These are phyloP conservation scores for Yponomeuta sedellus DNA, from an alignment of 2,888 invertebrate genomes.

Conservation along the genomic window DNA sequence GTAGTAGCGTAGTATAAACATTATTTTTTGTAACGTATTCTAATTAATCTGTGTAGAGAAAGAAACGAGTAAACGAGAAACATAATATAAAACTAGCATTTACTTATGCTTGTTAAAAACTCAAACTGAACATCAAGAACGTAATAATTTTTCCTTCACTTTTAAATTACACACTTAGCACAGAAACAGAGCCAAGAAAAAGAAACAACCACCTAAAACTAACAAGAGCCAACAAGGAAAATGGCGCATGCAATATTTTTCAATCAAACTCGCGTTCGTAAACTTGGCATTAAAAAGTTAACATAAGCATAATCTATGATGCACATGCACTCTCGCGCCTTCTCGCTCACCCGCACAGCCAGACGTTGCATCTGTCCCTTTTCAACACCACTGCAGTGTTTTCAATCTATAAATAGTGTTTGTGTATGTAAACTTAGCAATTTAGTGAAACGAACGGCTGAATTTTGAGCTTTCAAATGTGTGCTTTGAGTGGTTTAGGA, in stretches of 20 bases:
- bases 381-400: conserved; percentile 32
- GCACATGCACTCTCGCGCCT: conserved; percentile 10
- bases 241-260: conserved; percentile 1
- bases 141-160: not conserved
- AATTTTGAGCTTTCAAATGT: not conserved
- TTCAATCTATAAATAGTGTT: conserved; percentile 31
- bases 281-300: conserved; percentile 3
- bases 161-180: not conserved
- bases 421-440: conserved; percentile 31
- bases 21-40: too few relatives aligned
- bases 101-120: too few relatives aligned
- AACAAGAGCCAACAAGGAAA: not conserved
- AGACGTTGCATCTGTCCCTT: conserved; percentile 19
- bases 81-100: too few relatives aligned
- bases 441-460: conserved; percentile 21
- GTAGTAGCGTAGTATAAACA: not conserved
- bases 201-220: not conserved
- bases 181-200: not conserved
- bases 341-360: not conserved
- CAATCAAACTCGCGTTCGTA: not conserved
- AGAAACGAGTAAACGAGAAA: too few relatives aligned
- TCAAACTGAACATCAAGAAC: not conserved
- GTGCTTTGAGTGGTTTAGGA: not conserved
- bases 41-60: too few relatives aligned
- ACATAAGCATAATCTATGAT: conserved; percentile 10